phyloP scores from a whole-genome alignment of 2,888 invertebrate species.

The Ischnus inquisitorius region DNA sequence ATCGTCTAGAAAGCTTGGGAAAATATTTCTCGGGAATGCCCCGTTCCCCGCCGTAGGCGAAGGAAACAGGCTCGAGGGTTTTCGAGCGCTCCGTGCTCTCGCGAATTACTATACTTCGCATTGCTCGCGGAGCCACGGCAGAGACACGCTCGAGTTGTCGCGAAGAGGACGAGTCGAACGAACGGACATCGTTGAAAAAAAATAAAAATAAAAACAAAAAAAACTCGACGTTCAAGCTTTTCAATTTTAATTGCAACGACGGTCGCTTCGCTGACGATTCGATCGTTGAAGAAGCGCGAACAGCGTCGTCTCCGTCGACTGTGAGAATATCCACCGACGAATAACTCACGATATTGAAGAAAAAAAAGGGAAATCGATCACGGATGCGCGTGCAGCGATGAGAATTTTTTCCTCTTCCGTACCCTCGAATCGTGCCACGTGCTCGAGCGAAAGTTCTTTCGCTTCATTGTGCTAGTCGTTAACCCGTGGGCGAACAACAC shows the following conservation, averaged over 20 bases:
- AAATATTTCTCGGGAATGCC: constrained; percentile 68
- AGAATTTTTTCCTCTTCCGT: constrained; percentile 2
- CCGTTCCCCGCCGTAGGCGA: constrained; percentile 2
- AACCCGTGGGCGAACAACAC: constrained; percentile 18
- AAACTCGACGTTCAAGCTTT: constrained; percentile 49
- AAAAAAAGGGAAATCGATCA: background rate
- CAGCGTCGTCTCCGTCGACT: background rate
- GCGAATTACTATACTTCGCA: constrained; percentile 55
- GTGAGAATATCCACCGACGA: background rate
- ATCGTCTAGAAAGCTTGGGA: constrained; percentile 78
- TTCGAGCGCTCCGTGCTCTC: constrained; percentile 4
- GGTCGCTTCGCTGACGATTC: background rate
- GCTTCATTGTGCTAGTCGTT: constrained; percentile 44
- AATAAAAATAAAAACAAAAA: too few species aligned
- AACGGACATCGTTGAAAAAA: background rate
- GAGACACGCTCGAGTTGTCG: constrained; percentile 51
- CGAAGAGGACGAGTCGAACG: constrained; percentile 30
- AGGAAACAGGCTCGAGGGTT: constrained; percentile 25
- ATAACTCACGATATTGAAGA: background rate
- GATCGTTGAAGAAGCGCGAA: background rate
- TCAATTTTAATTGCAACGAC: constrained; percentile 43
- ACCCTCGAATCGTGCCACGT: constrained; percentile 2
- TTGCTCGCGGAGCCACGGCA: background rate
- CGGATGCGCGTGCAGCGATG: background rate
- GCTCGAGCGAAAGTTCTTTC: constrained; percentile 56